Evolutionary conservation across 2,113 vertebrate genomes (phyloP), one percentile per base, ranked within the genome.

Genomic region (Formicarius rufipectus): DNA sequence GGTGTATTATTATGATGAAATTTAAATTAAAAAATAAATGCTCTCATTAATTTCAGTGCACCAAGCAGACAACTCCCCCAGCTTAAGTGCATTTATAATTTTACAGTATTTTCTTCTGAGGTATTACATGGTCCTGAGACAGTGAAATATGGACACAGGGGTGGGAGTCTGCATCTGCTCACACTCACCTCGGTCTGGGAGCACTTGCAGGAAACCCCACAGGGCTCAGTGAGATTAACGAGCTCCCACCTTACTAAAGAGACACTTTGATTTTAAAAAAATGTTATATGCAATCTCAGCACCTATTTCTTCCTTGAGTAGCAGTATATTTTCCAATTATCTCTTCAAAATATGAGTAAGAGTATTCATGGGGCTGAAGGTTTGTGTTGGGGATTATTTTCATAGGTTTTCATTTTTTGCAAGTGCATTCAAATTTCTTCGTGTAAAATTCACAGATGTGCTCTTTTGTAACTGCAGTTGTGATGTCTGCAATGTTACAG

Each of bases 81-180:
- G 10, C 45, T 78, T 37, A 19, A 28, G 42, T 18, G 7, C 53
- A 37, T 72, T 56, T 22, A 13, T 79, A 47, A 31, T 56, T 91
- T 63, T 52, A 15, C 18, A 53, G 77, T 27, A 17, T 89, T 75
- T 87, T 67, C 42, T 67, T 75, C 33, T 12, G 19, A 31, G 59
- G 33, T 31, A 14, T 85, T 58, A 0, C 16, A 8, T 71, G 53
- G n/a, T 74, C 56, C 44, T 89, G 5, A 4, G 79, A 25, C 58
- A 69, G 59, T 77, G 94, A 77, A 12, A 67, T 19, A 28, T 3
- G 44, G 25, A 64, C 37, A 8, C 23, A 8, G 19, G 3, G 11
- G 6, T 8, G 82, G 52, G 84, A 62, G 37, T 71, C 95, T 97
- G 95, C 12, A 4, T 90, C 64, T 89, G 68, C 92, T 97, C 92